Evolutionary conservation across 2,797 vertebrate genomes (phyloP).

Genomic region (Centroberyx gerrardi): DNA sequence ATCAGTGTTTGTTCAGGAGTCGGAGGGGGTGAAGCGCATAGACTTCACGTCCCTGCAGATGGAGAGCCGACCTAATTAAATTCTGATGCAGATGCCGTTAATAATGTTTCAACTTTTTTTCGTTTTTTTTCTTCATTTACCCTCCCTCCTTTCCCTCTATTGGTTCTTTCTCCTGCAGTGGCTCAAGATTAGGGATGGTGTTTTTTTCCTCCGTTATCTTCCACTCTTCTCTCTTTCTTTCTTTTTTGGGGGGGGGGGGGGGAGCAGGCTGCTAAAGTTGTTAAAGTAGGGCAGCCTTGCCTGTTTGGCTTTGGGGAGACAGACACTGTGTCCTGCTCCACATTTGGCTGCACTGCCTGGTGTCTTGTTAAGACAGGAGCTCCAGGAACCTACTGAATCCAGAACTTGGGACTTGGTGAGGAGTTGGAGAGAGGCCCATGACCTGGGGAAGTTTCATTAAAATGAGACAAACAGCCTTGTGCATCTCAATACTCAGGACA

Average conservation of each 20-base stretch:
- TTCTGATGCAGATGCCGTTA: slow-evolving; percentile 40
- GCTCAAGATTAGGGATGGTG: background rate
- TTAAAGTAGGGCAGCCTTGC: slow-evolving; percentile 67
- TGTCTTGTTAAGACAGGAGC: slow-evolving; percentile 53
- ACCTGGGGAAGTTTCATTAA: slow-evolving; percentile 19
- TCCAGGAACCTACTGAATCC: slow-evolving; percentile 47
- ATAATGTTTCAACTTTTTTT: slow-evolving; percentile 24
- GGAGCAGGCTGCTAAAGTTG: slow-evolving; percentile 32
- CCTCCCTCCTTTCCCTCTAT: background rate
- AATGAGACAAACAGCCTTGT: slow-evolving; percentile 8
- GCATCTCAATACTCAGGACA: background rate
- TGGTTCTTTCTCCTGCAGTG: slow-evolving; percentile 9
- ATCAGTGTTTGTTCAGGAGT: slow-evolving; percentile 43
- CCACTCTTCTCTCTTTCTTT: slow-evolving; percentile 6
- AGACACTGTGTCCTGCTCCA: slow-evolving; percentile 61
- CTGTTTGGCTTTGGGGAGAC: slow-evolving; percentile 48
- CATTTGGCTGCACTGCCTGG: slow-evolving; percentile 46
- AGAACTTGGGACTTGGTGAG: slow-evolving; percentile 4
- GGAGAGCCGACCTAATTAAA: slow-evolving; percentile 55
- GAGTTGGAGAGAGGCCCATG: slow-evolving; percentile 14
- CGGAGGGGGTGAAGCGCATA: slow-evolving; percentile 21
- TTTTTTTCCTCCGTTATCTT: slow-evolving; percentile 5
- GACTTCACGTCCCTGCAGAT: slow-evolving; percentile 35
- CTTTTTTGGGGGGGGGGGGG: background rate
- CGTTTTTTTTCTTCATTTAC: background rate